phyloP scores from a whole-genome alignment of 2,113 vertebrate species.

The Machaerirhynchus nigripectus region DNA sequence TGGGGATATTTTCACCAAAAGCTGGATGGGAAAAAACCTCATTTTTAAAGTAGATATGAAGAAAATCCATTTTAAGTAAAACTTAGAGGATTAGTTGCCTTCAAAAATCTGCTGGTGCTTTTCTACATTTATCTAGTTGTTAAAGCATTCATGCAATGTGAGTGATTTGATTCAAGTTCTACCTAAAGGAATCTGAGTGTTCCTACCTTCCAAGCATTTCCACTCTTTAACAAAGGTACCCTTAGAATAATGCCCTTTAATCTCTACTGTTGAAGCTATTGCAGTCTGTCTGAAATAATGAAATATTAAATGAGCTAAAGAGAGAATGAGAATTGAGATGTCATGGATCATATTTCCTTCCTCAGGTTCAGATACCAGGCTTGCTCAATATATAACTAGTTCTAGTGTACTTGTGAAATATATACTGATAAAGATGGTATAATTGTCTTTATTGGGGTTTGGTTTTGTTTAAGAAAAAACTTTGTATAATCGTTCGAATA shows the following conservation, averaged over 20 bases:
- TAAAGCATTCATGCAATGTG: not conserved
- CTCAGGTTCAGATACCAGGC: not conserved
- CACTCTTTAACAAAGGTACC: not conserved
- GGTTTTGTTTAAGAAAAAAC: not conserved
- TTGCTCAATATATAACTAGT: not conserved
- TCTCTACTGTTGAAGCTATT: not conserved
- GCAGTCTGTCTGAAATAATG: not conserved
- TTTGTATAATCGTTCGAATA: not conserved
- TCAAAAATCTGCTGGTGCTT: not conserved
- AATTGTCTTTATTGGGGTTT: not conserved
- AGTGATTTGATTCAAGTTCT: not conserved
- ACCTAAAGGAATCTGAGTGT: not conserved
- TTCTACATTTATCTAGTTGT: not conserved
- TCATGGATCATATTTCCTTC: not conserved
- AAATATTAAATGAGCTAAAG: not conserved
- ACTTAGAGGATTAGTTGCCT: not conserved
- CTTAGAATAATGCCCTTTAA: not conserved
- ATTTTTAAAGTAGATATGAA: not conserved
- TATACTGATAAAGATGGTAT: not conserved
- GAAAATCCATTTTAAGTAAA: not conserved
- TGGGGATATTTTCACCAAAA: not conserved
- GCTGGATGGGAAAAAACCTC: rapidly evolving
- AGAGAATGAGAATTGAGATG: not conserved
- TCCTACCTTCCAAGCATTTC: not conserved
- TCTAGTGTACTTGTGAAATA: not conserved